These are phyloP conservation scores for Progne subis DNA, from an alignment of 2,113 vertebrate species.

Conservation along the genomic window DNA sequence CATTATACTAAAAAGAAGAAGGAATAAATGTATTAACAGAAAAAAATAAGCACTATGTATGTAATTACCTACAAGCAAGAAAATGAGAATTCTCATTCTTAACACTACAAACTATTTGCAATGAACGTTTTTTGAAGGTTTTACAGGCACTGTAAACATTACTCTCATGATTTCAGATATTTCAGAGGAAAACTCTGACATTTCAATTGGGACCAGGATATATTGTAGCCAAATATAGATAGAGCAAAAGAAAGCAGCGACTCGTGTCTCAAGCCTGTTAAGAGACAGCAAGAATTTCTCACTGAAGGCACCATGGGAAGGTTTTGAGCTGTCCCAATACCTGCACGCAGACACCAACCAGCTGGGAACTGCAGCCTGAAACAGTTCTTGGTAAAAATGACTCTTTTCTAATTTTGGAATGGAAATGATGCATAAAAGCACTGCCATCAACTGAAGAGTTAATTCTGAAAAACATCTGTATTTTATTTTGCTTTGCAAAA, in stretches of 20 bases:
- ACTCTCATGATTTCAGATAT: neutral
- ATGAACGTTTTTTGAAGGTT: neutral
- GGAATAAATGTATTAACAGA: neutral
- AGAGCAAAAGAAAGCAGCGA: neutral
- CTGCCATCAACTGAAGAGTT: neutral
- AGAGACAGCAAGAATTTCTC: neutral
- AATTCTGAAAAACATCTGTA: neutral
- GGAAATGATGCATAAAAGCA: neutral
- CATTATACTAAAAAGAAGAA: neutral
- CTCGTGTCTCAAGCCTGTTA: neutral
- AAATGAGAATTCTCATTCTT: neutral
- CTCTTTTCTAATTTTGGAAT: neutral
- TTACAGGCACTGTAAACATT: neutral
- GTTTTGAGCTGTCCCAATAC: neutral
- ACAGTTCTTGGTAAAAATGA: neutral
- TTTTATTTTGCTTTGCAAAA: neutral
- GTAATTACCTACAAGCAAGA: conserved; percentile 2
- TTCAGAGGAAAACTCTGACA: neutral
- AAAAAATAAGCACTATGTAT: neutral
- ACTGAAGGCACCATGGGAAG: neutral
- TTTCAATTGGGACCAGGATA: neutral
- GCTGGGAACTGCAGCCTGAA: neutral
- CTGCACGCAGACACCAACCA: neutral
- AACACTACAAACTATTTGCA: neutral
- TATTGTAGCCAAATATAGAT: neutral